phyloP scores from a whole-genome alignment of 2,888 invertebrate species.

The Holacanthella duospinosa region DNA sequence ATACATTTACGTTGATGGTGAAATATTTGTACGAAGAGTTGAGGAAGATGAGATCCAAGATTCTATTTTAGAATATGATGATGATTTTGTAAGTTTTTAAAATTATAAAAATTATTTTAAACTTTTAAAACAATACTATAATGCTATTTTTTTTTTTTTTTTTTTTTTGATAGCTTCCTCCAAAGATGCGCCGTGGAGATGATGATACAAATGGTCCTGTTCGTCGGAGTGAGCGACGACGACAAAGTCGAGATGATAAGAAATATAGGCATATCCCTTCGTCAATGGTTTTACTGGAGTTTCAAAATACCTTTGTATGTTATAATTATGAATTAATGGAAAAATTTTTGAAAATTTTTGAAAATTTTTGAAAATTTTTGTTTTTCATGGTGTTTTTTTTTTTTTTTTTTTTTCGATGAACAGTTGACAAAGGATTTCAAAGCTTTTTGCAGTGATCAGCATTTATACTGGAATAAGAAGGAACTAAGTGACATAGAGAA shows the following conservation, averaged over 20 bases:
- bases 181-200: background rate
- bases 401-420: too few relatives aligned
- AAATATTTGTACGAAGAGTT: background rate
- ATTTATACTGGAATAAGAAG: background rate
- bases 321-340: background rate
- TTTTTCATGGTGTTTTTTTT: background rate
- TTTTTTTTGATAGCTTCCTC: background rate
- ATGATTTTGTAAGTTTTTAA: background rate
- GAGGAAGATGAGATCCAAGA: background rate
- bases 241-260: background rate
- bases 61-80: background rate
- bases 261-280: background rate
- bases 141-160: background rate
- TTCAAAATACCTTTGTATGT: background rate
- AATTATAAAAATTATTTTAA: background rate
- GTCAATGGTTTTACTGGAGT: background rate
- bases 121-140: too few relatives aligned
- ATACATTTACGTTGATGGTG: background rate
- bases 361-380: background rate
- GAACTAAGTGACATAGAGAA: background rate
- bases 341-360: background rate
- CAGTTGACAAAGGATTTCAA: slow-evolving; percentile 16
- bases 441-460: slow-evolving; percentile 24
- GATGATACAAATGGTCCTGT: background rate
- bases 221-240: background rate